Conservation (phyloP, 2,888 invertebrate species). For the Encarsia formosa region DNA sequence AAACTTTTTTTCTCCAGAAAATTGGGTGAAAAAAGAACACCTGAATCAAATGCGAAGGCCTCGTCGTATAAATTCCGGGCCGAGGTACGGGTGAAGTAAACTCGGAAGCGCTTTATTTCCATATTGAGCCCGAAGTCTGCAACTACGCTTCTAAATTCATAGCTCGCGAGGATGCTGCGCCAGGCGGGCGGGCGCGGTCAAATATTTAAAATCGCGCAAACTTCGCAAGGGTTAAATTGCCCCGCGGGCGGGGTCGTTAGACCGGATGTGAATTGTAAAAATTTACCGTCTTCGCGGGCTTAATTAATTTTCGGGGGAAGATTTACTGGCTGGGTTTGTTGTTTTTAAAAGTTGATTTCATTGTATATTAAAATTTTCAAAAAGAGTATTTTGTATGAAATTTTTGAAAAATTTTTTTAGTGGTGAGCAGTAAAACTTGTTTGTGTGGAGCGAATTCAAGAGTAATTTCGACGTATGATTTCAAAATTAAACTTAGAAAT, state of each 20-base stretch:
- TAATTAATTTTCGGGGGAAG: too few species aligned
- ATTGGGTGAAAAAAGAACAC: too few species aligned
- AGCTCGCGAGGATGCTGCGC: slow-evolving; percentile 17
- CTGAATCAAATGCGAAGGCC: too few species aligned
- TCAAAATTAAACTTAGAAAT: too few species aligned
- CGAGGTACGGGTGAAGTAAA: too few species aligned
- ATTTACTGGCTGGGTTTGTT: background rate
- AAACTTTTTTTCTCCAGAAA: background rate
- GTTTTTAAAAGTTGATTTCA: too few species aligned
- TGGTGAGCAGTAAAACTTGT: too few species aligned
- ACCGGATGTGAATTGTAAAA: background rate
- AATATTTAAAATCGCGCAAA: slow-evolving; percentile 1
- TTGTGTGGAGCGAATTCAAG: too few species aligned
- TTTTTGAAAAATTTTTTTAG: too few species aligned
- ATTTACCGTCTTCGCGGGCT: background rate
- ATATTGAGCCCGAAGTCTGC: slow-evolving; percentile 36
- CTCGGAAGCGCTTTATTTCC: slow-evolving; percentile 45
- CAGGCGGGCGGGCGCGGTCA: background rate
- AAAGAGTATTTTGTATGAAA: too few species aligned
- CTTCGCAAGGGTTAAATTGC: background rate
- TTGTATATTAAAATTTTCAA: too few species aligned
- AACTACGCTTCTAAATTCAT: slow-evolving; percentile 24
- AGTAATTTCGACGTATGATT: too few species aligned
- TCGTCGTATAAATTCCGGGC: slow-evolving; percentile 36
- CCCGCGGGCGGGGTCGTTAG: background rate